Conservation (phyloP, 2,888 invertebrate species). For the Unio pictorum region DNA sequence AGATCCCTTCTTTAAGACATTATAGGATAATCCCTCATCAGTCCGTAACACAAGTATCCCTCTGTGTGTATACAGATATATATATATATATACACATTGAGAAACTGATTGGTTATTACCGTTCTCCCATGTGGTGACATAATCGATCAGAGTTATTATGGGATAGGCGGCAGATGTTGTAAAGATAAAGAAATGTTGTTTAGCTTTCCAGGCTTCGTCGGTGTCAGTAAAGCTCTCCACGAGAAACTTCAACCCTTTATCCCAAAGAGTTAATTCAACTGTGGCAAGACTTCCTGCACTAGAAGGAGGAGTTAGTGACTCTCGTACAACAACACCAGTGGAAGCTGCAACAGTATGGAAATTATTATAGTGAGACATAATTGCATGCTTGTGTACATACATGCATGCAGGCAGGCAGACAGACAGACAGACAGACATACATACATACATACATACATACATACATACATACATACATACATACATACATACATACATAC, state of each 20-base stretch:
- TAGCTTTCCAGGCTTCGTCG: constrained; percentile 6
- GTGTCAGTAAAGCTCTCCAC: constrained; percentile 22
- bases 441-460: too few relatives aligned
- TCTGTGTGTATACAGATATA: too few relatives aligned
- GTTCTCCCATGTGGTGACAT: constrained; percentile 42
- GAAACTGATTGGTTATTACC: constrained; percentile 16
- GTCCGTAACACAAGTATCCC: too few relatives aligned
- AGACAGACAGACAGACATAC: too few relatives aligned
- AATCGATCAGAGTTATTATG: constrained; percentile 34
- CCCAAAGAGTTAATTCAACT: constrained; percentile 4
- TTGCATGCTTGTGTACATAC: too few relatives aligned
- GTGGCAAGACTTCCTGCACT: neutral
- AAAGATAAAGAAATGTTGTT: constrained; percentile 19
- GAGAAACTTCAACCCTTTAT: constrained; percentile 2
- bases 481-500: too few relatives aligned
- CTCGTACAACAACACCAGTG: neutral
- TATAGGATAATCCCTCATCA: too few relatives aligned
- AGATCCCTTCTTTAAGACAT: too few relatives aligned
- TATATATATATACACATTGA: too few relatives aligned
- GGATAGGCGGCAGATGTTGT: constrained; percentile 28
- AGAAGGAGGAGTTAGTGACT: neutral
- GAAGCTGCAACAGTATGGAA: neutral
- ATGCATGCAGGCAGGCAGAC: too few relatives aligned
- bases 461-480: too few relatives aligned
- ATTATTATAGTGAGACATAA: too few relatives aligned